Evolutionary conservation across 2,888 invertebrate genomes (phyloP), one percentile per base, ranked within the genome.

Genomic region (Drosophila incognita): DNA sequence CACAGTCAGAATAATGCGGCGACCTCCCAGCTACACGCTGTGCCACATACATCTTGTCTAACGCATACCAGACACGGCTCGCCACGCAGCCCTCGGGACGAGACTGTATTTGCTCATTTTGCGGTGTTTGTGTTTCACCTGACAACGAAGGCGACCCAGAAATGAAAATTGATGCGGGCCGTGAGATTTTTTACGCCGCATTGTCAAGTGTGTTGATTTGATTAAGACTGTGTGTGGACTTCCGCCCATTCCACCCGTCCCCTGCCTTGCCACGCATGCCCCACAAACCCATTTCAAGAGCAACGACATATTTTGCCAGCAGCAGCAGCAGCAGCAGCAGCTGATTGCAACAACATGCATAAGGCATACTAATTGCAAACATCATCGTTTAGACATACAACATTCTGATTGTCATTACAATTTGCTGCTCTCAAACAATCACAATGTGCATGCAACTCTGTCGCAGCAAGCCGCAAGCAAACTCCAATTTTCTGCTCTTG

Each of bases 161-260:
- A 86, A 83, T 86, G 65, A 83, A 83, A 84, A 86, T 88, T 86
- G 69, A 85, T 81, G 83, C 65, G 62, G 79, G 53, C 70, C 65
- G 76, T 71, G 75, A 88, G 87, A 89, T 89, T 81, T 85, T 85
- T 86, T 75, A 79, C 76, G 84, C 84, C 79, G 54, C 81, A 73
- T 81, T 84, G 86, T 81, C 75, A 81, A 81, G 85, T 75, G 74
- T 76, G 79, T 75, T 85, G 83, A 83, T 83, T 81, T 79, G 74
- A 88, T 88, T 83, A 85, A 81, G 76, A 68, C 24, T 46, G 24
- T 46, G 46, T 46, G 21, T 8, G 46, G 38, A 40, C 38, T n/a
- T 38, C 4, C 38, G 4, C 8, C 18, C 38, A 0, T 8, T 7
- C 13, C 13, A 6, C 0, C 13, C 21, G 7, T 1, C 51, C 57